phyloP scores from a whole-genome alignment of 2,113 vertebrate species.

The Phylloscopus trochiloides region DNA sequence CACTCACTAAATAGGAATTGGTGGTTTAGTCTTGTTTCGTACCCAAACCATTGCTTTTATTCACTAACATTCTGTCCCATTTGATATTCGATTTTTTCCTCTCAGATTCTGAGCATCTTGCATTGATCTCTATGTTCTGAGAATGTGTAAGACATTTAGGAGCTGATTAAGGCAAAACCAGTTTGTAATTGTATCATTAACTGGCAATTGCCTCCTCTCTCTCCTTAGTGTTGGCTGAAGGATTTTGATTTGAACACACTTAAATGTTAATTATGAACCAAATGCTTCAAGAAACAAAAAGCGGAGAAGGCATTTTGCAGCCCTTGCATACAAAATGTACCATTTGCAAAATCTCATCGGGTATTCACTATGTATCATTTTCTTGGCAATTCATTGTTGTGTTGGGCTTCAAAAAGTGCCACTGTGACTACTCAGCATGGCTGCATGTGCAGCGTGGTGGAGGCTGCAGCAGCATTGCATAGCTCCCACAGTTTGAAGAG shows the following conservation, averaged over 20 bases:
- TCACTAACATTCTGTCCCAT: background rate
- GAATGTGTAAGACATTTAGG: background rate
- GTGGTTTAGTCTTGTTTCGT: background rate
- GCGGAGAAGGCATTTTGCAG: background rate
- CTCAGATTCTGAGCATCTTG: background rate
- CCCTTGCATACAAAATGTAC: background rate
- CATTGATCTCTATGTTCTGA: background rate
- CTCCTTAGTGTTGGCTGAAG: background rate
- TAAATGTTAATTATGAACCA: slow-evolving; percentile 43
- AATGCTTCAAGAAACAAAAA: slow-evolving; percentile 15
- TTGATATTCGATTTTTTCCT: background rate
- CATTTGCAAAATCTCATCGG: background rate
- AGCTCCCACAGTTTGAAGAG: too few relatives aligned
- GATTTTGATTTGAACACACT: background rate
- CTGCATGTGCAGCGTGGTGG: background rate
- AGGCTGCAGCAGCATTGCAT: background rate
- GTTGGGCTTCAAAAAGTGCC: background rate
- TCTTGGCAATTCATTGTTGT: rapidly evolving
- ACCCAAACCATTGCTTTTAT: background rate
- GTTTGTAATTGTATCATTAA: slow-evolving; percentile 48
- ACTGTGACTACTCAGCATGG: rapidly evolving
- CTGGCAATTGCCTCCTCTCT: slow-evolving; percentile 11
- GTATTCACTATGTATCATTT: rapidly evolving
- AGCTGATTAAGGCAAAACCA: slow-evolving; percentile 13
- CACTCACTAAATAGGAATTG: background rate